A percentile compares a stretch with the other conserved stretches of the same genome.
Conservation (phyloP, 2,113 vertebrate genomes). For the Plecturocebus donacophilus region DNA sequence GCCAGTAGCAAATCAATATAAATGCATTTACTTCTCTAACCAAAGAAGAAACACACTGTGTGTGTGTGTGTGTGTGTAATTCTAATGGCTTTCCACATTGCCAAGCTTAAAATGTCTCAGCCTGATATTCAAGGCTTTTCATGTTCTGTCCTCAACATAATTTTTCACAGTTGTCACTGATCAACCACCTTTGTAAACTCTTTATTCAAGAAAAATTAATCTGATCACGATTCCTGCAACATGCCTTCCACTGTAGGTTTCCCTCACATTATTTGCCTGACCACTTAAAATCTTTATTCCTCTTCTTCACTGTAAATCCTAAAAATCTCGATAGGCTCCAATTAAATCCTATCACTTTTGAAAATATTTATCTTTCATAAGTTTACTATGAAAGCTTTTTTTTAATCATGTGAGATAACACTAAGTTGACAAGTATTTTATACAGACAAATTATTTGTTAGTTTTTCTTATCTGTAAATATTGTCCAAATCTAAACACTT, state of each 20-base stretch:
- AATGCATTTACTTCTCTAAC: neutral
- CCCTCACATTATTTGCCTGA: neutral
- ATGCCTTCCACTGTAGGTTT: neutral
- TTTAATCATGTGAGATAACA: neutral
- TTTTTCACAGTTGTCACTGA: neutral
- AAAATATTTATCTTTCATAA: neutral
- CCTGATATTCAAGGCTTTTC: neutral
- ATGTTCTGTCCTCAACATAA: neutral
- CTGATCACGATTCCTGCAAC: neutral
- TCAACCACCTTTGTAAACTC: neutral
- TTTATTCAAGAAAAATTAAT: neutral
- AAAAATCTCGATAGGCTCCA: neutral
- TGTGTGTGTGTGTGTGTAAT: neutral
- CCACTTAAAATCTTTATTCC: neutral
- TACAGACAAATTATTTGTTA: neutral
- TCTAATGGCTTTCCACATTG: neutral
- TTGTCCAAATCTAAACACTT: neutral
- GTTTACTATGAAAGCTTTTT: neutral
- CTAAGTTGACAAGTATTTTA: neutral
- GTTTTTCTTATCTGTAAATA: neutral
- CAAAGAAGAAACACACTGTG: neutral
- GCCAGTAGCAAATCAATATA: neutral
- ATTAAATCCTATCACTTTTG: neutral
- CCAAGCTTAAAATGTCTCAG: neutral
- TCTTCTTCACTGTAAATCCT: neutral